Conservation (phyloP, 2,888 invertebrate species). For the Archips crataeganus region DNA sequence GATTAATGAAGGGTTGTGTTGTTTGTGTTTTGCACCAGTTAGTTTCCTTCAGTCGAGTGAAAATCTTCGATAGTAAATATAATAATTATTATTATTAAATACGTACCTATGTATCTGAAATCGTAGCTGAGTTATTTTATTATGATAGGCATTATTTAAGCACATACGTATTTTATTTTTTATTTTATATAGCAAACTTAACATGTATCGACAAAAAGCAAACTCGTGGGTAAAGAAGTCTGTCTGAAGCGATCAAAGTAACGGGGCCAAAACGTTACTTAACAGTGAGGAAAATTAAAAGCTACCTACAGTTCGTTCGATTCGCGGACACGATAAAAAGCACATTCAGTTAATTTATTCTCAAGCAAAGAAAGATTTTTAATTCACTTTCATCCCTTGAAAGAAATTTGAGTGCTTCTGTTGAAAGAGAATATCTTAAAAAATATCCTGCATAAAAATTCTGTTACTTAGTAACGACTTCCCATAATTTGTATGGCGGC, state of each 20-base stretch:
- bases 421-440: constrained; percentile 56
- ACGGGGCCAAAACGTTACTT: background rate
- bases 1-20: background rate
- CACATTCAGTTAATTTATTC: constrained; percentile 63
- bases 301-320: constrained; percentile 17
- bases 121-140: no score
- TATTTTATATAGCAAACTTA: no score
- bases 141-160: no score
- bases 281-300: constrained; percentile 6
- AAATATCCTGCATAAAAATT: constrained; percentile 51
- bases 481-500: constrained; percentile 62
- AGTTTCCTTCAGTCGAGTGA: background rate
- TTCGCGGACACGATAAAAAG: constrained; percentile 52
- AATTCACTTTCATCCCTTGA: constrained; percentile 53
- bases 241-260: no score
- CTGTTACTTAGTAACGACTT: constrained; percentile 52
- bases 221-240: no score
- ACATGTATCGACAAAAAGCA: no score
- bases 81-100: no score
- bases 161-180: no score
- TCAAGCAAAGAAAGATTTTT: constrained; percentile 60
- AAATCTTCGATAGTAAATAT: background rate
- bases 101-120: no score
- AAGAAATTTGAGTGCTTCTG: constrained; percentile 52
- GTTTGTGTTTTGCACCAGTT: background rate